Conservation (phyloP, 2,797 vertebrate species). For the Loris lydekkerianus region DNA sequence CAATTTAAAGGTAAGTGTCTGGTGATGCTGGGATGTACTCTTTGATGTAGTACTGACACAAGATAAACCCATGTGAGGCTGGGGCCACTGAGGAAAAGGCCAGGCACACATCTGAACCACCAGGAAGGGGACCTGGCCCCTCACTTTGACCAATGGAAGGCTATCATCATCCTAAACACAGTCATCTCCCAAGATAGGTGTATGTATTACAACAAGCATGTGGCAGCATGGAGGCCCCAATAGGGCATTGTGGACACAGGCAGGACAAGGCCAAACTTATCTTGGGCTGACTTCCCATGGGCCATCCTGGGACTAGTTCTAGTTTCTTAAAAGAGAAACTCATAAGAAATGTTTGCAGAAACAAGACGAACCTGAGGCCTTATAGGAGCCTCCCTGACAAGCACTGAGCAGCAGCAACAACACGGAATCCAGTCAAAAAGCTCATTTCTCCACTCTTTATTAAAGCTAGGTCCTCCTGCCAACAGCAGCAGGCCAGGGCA, state of each 20-base stretch:
- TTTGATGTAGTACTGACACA: neutral
- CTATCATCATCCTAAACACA: neutral
- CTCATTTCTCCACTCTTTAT: constrained; percentile 79
- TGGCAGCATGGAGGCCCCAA: neutral
- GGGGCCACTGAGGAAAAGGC: neutral
- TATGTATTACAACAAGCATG: neutral
- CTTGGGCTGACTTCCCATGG: neutral
- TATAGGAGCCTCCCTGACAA: neutral
- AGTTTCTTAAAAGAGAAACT: neutral
- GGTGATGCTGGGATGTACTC: no score
- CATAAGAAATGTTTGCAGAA: neutral
- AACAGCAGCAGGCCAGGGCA: neutral
- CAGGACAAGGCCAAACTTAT: neutral
- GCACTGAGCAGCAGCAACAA: neutral
- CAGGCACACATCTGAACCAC: neutral
- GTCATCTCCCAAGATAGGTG: neutral
- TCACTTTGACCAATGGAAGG: neutral
- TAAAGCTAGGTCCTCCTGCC: constrained; percentile 78
- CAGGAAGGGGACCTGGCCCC: neutral
- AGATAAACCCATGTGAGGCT: fast-evolving
- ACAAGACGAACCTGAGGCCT: neutral
- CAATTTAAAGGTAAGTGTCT: neutral
- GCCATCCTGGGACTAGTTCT: neutral
- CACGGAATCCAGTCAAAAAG: constrained; percentile 49
- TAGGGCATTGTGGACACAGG: neutral